Base-by-base conservation (phyloP, 2,113 vertebrate species). In the Fregetta grallaria region DNA sequence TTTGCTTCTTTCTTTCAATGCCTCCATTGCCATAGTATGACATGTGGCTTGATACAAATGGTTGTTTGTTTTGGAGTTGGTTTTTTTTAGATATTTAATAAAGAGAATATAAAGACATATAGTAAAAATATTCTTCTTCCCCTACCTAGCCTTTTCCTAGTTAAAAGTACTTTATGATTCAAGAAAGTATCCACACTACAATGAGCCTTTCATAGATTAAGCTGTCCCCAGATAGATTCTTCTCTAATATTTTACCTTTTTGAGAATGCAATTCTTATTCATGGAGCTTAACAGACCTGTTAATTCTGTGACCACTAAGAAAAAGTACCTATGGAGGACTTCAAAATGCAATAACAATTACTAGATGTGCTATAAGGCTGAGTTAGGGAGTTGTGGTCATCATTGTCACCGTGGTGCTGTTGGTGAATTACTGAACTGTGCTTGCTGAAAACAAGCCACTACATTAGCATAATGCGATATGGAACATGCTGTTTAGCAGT, bases 401-500 rank as follows among this genome's bases (percentile, higher is more conserved):
- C 0, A 0, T 56, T 49, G 42, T n/a, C 78, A 45, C 71, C 2
- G 5, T 5, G 42, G n/a, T 70, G 62, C 58, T 86, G 67, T 13
- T n/a, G 52, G 42, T 19, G n/a, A 58, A 25, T 86, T 38, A 73
- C 36, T 47, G 50, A 66, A 47, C 4, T 32, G 32, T 71, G 49
- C 47, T 49, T 50, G 76, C 63, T 92, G 87, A 73, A 72, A 79
- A 76, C 26, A 4, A 3, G 30, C 40, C 55, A 30, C 61, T 10
- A 0, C 23, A 61, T 92, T 30, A 94, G 66, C 86, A 94, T 38
- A 65, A 50, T 10, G 47, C 3, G 8, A 17, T 36, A 32, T 25
- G 83, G 76, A 92, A 72, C 67, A 78, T 89, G 93, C 86, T 94
- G 61, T 56, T 77, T 9, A 53, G 83, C 79, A 89, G 36, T 11